Percentiles rank a stretch among this genome's conserved stretches.
These are phyloP conservation scores for Zalophus californianus DNA, from an alignment of 2,797 vertebrate species.

Conservation along the genomic window DNA sequence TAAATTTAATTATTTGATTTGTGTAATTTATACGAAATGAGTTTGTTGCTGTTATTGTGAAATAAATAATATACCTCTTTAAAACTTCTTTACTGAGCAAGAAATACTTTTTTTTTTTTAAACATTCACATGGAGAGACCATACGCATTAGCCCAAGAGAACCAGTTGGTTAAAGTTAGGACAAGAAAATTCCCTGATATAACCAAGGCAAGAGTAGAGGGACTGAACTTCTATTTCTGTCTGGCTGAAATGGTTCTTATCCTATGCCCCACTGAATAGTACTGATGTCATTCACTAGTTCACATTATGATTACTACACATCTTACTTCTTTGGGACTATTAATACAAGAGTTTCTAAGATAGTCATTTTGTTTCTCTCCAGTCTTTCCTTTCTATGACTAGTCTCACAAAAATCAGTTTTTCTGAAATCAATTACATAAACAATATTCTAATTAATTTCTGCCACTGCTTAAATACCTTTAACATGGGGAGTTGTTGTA, in stretches of 20 bases:
- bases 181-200: not conserved
- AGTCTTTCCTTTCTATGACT: not conserved
- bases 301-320: not conserved
- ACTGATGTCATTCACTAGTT: not conserved
- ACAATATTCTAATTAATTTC: not conserved
- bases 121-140: not conserved
- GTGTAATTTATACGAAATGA: not conserved
- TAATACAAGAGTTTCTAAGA: not conserved
- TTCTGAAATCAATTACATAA: not conserved
- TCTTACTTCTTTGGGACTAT: not conserved
- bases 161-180: not conserved
- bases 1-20: slow-evolving; percentile 29
- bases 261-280: not conserved
- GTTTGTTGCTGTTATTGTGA: not conserved
- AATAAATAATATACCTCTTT: not conserved
- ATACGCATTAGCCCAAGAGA: not conserved
- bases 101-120: not conserved
- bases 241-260: not conserved
- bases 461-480: not conserved
- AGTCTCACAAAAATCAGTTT: slow-evolving; percentile 20
- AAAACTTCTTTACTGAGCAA: not conserved
- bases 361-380: not conserved
- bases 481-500: not conserved
- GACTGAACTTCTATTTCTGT: not conserved
- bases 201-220: not conserved